Evolutionary conservation across 2,797 vertebrate genomes (phyloP), one percentile per base, ranked within the genome.

Genomic region (Smutsia gigantea): DNA sequence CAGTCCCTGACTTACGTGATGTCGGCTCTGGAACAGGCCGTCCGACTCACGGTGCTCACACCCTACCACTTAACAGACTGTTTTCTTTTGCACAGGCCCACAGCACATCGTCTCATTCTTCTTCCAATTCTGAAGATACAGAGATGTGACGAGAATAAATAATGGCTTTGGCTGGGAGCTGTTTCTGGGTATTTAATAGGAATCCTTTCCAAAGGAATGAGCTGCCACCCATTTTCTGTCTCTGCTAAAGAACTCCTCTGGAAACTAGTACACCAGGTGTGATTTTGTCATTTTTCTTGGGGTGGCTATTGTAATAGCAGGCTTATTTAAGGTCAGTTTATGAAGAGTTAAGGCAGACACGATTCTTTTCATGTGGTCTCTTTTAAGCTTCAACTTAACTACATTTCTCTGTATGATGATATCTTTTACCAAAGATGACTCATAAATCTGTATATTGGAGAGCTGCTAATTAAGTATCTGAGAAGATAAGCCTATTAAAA

Each of bases 111-210:
- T 98, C 97, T 0, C 42, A 81, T 9, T 93, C 98, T 53, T 99
- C 98, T 95, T 98, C 98, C 74, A 93, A 21, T 75, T 98, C 98
- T 0, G 98, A 98, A 5, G 98, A 99, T 59, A 99, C 98, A 0
- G 87, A 68, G 83, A 63, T 98, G 91, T 99, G 96, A 98, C 23
- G 49, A 96, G 63, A 87, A 57, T 37, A 82, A 86, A 37, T 6
- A 1, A 14, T 10, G 78, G 63, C 42, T 77, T 25, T 74, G 94
- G 78, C 85, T 31, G 82, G 25, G 2, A 4, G 34, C 72, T 51
- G 61, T 66, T 81, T 94, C 92, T 68, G 82, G 88, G 51, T 84
- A 34, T 86, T 91, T 85, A 81, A 74, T 0, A 66, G 49, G 69
- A 82, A 51, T 49, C 39, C 34, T 49, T 53, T 94, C 53, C 79